phyloP scores from a whole-genome alignment of 2,888 invertebrate genomes.

The Lasioglossum lativentre region DNA sequence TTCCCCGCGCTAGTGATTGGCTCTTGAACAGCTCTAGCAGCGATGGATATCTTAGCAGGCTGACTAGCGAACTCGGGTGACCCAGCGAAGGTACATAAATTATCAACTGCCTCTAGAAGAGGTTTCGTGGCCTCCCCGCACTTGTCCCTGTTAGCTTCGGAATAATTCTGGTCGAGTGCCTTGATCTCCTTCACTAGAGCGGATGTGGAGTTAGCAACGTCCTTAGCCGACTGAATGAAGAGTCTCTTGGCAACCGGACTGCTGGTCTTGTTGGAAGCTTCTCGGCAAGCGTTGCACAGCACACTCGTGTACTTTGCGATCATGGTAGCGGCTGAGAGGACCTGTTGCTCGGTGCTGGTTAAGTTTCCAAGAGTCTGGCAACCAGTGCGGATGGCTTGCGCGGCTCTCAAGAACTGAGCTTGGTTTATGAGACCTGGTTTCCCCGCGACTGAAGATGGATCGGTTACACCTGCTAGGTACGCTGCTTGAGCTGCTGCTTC shows the following conservation, averaged over 20 bases:
- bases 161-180: constrained; percentile 93
- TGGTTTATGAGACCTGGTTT: constrained; percentile 95
- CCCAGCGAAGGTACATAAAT: constrained; percentile 94
- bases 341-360: constrained; percentile 91
- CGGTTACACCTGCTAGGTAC: constrained; percentile 97
- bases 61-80: constrained; percentile 97
- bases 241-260: constrained; percentile 97
- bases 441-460: constrained; percentile 95
- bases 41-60: constrained; percentile 95
- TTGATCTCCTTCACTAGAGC: constrained; percentile 98
- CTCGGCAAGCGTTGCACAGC: constrained; percentile 97
- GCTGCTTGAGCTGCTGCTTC: constrained; percentile 98
- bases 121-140: constrained; percentile 93
- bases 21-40: constrained; percentile 93
- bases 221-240: constrained; percentile 98
- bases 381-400: constrained; percentile 95
- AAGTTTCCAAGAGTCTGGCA: constrained; percentile 92
- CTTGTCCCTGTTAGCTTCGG: constrained; percentile 90
- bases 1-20: constrained; percentile 94
- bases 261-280: constrained; percentile 95
- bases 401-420: constrained; percentile 94
- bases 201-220: constrained; percentile 98
- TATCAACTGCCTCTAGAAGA: constrained; percentile 95
- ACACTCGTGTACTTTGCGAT: constrained; percentile 98
- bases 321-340: constrained; percentile 95